Percentiles rank a stretch among this genome's conserved stretches.
Evolutionary conservation across 2,888 invertebrate species (phyloP).

Genomic region (Pseudanteris insignis): DNA sequence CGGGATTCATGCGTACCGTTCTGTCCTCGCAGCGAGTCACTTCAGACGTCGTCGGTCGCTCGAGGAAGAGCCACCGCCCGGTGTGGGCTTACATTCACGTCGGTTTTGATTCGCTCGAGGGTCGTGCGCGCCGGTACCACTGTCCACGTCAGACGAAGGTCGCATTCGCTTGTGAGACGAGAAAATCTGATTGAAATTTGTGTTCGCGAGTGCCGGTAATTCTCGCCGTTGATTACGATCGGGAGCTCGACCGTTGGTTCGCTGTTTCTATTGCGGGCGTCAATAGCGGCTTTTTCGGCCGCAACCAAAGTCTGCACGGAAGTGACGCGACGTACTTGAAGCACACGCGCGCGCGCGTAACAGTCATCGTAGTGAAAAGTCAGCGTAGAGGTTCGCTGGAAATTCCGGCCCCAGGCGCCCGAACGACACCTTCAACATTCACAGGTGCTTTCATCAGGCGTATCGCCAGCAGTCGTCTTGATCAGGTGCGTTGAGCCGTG

Average conservation of each 20-base stretch:
- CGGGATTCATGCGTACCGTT: conserved; percentile 65
- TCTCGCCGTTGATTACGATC: background rate
- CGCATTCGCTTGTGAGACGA: conserved; percentile 20
- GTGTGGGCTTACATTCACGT: conserved; percentile 52
- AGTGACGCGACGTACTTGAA: conserved; percentile 17
- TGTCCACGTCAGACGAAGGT: conserved; percentile 33
- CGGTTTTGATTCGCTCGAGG: conserved; percentile 18
- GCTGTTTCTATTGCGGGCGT: background rate
- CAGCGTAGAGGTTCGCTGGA: conserved; percentile 34
- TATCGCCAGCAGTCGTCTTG: conserved; percentile 37
- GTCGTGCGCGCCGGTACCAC: conserved; percentile 22
- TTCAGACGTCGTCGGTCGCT: conserved; percentile 63
- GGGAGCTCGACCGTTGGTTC: background rate
- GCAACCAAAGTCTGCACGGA: background rate
- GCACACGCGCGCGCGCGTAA: conserved; percentile 15
- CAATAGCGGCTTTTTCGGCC: background rate
- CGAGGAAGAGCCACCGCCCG: conserved; percentile 63
- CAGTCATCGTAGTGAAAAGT: conserved; percentile 35
- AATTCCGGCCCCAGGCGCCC: conserved; percentile 40
- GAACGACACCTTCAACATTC: conserved; percentile 43
- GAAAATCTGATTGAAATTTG: conserved; percentile 3
- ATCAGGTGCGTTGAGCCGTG: conserved; percentile 45
- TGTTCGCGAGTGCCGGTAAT: conserved; percentile 30
- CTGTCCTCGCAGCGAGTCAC: conserved; percentile 58
- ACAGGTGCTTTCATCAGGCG: conserved; percentile 35